A percentile compares a stretch with the other conserved stretches of the same genome.
Conservation (phyloP, 2,113 vertebrate species). For the Sorex araneus region DNA sequence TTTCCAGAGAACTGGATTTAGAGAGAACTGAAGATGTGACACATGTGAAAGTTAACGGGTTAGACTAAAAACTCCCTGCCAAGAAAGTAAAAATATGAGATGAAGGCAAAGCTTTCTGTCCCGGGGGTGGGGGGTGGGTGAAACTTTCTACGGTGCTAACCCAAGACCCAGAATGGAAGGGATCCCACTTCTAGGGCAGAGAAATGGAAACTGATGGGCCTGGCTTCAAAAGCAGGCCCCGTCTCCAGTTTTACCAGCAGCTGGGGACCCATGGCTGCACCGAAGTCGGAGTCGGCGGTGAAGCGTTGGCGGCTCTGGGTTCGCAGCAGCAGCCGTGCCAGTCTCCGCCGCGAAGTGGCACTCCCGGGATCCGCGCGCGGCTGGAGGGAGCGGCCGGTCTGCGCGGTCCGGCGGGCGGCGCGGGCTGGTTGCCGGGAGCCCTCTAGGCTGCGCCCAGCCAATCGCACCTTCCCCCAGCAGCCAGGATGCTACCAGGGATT, state of each 20-base stretch:
- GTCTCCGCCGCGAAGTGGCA: not conserved
- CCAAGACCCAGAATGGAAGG: not conserved
- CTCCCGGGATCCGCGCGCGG: not conserved
- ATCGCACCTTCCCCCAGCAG: no score
- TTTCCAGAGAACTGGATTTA: not conserved
- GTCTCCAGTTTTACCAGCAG: conserved; percentile 65
- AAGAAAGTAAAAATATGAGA: not conserved
- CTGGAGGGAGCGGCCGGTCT: no score
- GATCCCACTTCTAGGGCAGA: not conserved
- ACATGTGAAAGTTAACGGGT: conserved; percentile 2
- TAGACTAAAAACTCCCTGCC: conserved; percentile 7
- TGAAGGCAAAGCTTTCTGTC: not conserved
- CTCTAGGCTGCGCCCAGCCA: no score
- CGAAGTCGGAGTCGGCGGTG: not conserved
- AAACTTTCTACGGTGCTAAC: not conserved
- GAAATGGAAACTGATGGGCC: no score
- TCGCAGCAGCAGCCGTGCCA: rapidly evolving
- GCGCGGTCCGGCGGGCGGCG: no score
- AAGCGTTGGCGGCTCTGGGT: not conserved
- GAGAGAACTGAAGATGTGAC: not conserved
- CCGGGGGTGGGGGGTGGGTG: no score
- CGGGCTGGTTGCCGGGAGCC: no score
- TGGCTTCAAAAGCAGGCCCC: not conserved
- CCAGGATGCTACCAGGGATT: no score
- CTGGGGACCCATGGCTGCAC: conserved; percentile 56